These are phyloP conservation scores for Nematostella vectensis DNA, from an alignment of 92 coral and sea anemone species.

Conservation along the genomic window DNA sequence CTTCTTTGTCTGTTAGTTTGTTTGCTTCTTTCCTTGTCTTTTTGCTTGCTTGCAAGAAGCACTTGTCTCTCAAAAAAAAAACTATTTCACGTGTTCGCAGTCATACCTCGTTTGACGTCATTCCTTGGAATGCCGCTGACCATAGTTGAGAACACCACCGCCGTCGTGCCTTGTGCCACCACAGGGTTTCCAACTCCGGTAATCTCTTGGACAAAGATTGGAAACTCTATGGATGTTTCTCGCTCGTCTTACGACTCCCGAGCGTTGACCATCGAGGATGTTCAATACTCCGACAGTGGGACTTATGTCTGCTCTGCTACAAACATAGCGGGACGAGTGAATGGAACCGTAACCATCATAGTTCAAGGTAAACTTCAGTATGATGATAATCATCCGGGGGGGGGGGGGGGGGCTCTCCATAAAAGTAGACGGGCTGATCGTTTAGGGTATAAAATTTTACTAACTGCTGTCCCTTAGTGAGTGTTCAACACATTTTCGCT, in stretches of 20 bases:
- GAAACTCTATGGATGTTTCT: constrained; percentile 5
- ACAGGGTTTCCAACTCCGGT: constrained; percentile 1
- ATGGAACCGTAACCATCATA: neutral
- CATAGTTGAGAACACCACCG: constrained; percentile 5
- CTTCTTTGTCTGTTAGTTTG: neutral
- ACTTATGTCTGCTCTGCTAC: constrained; percentile 17
- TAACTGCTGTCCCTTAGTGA: too few species aligned
- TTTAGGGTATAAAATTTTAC: too few species aligned
- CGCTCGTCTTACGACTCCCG: constrained; percentile 6
- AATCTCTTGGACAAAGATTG: constrained; percentile 8
- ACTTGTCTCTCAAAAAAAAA: neutral
- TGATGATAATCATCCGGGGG: too few species aligned
- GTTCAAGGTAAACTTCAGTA: constrained; percentile 24
- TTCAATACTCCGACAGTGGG: constrained; percentile 21
- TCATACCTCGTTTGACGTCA: neutral
- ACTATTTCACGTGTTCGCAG: neutral
- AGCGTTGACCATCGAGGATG: constrained; percentile 1
- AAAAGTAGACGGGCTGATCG: too few species aligned
- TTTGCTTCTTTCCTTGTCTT: neutral
- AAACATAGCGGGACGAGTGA: constrained; percentile 9
- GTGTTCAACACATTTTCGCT: too few species aligned
- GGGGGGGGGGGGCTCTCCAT: too few species aligned
- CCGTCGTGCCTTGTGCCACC: constrained; percentile 10
- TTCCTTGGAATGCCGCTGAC: constrained; percentile 7
- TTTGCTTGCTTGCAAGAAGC: neutral